Base-by-base conservation (phyloP, 2,797 vertebrate genomes). In the Columba guinea region DNA sequence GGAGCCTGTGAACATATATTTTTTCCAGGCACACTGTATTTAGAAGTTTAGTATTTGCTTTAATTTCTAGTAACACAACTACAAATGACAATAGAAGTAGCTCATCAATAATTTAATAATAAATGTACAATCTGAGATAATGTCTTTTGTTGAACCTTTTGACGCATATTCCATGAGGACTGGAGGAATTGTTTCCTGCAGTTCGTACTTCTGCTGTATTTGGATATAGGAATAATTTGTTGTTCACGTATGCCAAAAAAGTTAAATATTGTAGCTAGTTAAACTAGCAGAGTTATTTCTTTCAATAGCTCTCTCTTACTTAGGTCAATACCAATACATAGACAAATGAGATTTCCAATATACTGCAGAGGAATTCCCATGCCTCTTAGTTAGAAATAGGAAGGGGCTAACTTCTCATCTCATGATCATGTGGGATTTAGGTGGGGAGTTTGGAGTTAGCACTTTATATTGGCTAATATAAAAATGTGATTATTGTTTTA, bases 1-100 rank as follows among this genome's bases (percentile, higher is more conserved):
- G 68, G 32, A 52, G 46, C 35, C 65, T 90, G 35, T 23, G 19
- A 94, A 73, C 37, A 2, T 27, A 51, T 15, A 12, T 53, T 85
- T 71, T 82, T 90, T 65, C 46, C 35, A 81, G n/a, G 22, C 56
- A 53, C 2, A 1, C 12, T 86, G 32, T 87, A 55, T 93, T 94
- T 94, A 71, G 88, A 87, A 87, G 22, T 90, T 81, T 44, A 89
- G 30, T 86, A 75, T 89, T 90, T 96, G 60, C 65, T 73, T 81
- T 93, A 63, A 81, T 89, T 95, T 88, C 35, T 88, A 13, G 27
- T 79, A 87, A 32, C 68, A 70, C 41, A 71, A 65, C n/a, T 70
- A 77, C 32, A 82, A 89, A 79, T 56, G 9, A 70, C 69, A 84
- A 94, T 64, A 78, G 65, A 84, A 79, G 37, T 14, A 84, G 8